Evolutionary conservation across 2,888 invertebrate genomes (phyloP), one percentile per base, ranked within the genome.

Genomic region (Aelia acuminata): DNA sequence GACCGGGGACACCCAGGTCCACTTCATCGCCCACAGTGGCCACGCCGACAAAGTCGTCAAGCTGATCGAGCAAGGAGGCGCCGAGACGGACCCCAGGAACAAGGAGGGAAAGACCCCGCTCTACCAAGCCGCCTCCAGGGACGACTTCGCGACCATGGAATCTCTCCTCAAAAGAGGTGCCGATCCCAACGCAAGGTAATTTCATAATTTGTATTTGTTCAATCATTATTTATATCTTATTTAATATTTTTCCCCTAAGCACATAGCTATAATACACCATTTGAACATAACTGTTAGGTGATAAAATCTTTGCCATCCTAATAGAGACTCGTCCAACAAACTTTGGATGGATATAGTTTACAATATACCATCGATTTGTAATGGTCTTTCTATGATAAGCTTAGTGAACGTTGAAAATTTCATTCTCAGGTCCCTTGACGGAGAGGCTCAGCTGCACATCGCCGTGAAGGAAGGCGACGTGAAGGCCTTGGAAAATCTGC

Each of bases 71-170:
- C n/a, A 18, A 63, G 86, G 86, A 3, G 63, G 86, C 39, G 86
- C 86, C 39, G 63, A 86, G n/a, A 86, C 86, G 7, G 86, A 86
- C 63, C 15, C 15, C n/a, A 86, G 86, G 63, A 87, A 87, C 49
- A 48, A 22, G 1, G 49, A 80, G 13, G 87, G 87, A 1, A 43
- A 80, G 50, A 87, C 75, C 8, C 87, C 87, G 4, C 87, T 87
- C 20, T 87, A 87, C 49, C 13, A 70, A n/a, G 87, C 87, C 1
- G 87, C 87, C 20, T 70, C 87, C 2, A 18, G 22, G 11, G 87
- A 75, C 22, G 86, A 86, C 63, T 10, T 22, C 2, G 43, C 39
- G 0, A 53, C 53, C 57, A 86, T 86, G 86, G 22, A 43, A 18
- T 63, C 31, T 43, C 47, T 86, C 11, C 86, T 53, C 15, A 5